Conservation (phyloP, 2,113 vertebrate genomes). For the Colossoma macropomum region DNA sequence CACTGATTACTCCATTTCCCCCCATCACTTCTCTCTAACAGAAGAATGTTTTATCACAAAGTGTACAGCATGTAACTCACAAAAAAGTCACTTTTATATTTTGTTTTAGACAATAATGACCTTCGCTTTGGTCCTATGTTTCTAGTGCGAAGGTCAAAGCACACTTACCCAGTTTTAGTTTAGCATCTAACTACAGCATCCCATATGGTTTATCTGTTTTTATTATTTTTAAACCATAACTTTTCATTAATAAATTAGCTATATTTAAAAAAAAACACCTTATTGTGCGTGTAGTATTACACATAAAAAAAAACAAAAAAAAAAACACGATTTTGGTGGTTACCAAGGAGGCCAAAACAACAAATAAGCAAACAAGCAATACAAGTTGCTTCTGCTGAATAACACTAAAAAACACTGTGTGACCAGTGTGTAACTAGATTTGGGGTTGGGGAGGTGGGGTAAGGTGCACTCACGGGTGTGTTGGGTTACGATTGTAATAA, state of each 20-base stretch:
- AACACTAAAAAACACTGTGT: background rate
- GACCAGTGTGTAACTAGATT: background rate
- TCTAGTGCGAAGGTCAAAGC: background rate
- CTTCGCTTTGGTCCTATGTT: constrained; percentile 14
- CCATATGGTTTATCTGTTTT: background rate
- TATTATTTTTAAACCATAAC: background rate
- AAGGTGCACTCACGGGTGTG: background rate
- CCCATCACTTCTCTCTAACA: background rate
- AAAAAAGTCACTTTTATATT: background rate
- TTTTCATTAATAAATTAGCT: constrained; percentile 30
- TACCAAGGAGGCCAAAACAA: background rate
- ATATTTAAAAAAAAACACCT: background rate
- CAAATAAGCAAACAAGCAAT: background rate
- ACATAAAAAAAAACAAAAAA: background rate
- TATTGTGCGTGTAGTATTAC: constrained; percentile 13
- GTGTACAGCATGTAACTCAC: background rate
- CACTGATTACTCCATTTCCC: background rate
- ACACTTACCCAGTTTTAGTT: background rate
- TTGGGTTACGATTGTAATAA: background rate
- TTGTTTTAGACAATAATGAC: background rate
- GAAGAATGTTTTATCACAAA: background rate
- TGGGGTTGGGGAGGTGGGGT: background rate
- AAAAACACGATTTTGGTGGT: no score
- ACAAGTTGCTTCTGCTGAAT: background rate
- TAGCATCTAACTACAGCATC: background rate